phyloP scores from a whole-genome alignment of 1,140 invertebrate genomes.

The Papilio aristodemus region DNA sequence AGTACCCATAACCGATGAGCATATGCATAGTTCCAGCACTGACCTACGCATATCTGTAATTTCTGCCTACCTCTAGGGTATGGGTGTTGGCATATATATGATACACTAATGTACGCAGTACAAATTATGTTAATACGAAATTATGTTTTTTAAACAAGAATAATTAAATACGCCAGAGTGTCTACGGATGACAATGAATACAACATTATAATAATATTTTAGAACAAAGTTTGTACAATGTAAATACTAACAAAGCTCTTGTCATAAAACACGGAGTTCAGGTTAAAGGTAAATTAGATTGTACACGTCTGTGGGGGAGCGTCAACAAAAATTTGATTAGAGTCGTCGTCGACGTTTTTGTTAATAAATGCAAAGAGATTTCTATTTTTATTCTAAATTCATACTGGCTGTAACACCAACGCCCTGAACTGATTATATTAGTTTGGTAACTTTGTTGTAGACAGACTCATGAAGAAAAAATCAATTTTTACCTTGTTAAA shows the following conservation, averaged over 20 bases:
- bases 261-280: not conserved
- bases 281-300: conserved; percentile 11
- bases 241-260: conserved; percentile 10
- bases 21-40: too few relatives aligned
- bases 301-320: not conserved
- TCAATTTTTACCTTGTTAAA: not conserved
- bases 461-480: not conserved
- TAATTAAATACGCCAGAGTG: not conserved
- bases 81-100: too few relatives aligned
- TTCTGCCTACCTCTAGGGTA: too few relatives aligned
- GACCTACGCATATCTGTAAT: too few relatives aligned
- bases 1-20: too few relatives aligned
- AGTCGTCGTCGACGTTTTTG: not conserved
- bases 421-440: not conserved
- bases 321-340: conserved; percentile 14
- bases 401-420: not conserved
- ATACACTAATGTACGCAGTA: too few relatives aligned
- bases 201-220: not conserved
- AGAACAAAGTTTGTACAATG: conserved; percentile 1
- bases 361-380: too few relatives aligned
- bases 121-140: not conserved
- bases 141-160: not conserved
- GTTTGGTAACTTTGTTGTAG: not conserved
- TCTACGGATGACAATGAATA: not conserved
- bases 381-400: too few relatives aligned